Evolutionary conservation across 1,140 invertebrate genomes (phyloP).

Genomic region (Nasonia giraulti): DNA sequence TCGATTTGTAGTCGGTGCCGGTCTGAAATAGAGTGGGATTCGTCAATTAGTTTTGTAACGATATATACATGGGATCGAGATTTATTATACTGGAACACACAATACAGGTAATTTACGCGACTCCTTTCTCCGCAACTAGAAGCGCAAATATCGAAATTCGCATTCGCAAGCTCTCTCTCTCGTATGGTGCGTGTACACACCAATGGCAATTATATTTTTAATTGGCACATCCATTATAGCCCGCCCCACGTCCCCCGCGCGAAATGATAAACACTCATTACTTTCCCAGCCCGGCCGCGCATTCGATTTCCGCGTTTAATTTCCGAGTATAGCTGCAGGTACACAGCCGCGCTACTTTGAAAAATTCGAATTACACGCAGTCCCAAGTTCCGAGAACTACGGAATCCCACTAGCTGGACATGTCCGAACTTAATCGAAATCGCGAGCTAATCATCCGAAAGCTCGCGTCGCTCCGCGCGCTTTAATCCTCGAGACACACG

Average conservation of each 20-base stretch:
- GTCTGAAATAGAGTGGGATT: constrained; percentile 64
- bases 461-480: constrained; percentile 63
- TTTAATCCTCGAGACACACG: constrained; percentile 57
- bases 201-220: constrained; percentile 26
- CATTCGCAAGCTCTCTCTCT: not conserved
- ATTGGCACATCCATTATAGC: constrained; percentile 1
- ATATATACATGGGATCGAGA: too few species aligned
- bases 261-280: constrained; percentile 15
- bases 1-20: constrained; percentile 68
- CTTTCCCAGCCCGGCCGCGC: not conserved
- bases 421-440: constrained; percentile 40
- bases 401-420: too few species aligned
- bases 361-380: not conserved
- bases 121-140: not conserved
- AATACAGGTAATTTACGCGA: not conserved
- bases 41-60: not conserved
- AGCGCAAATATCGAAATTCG: not conserved
- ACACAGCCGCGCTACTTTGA: too few species aligned
- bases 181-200: not conserved
- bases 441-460: constrained; percentile 66
- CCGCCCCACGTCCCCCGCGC: not conserved
- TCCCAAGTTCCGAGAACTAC: not conserved
- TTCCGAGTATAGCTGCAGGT: not conserved
- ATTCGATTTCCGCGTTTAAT: constrained; percentile 1
- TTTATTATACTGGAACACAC: not conserved